Percentiles rank a stretch among this genome's conserved stretches.
Conservation (phyloP, 2,888 invertebrate genomes). For the Dicyrtomina minuta region DNA sequence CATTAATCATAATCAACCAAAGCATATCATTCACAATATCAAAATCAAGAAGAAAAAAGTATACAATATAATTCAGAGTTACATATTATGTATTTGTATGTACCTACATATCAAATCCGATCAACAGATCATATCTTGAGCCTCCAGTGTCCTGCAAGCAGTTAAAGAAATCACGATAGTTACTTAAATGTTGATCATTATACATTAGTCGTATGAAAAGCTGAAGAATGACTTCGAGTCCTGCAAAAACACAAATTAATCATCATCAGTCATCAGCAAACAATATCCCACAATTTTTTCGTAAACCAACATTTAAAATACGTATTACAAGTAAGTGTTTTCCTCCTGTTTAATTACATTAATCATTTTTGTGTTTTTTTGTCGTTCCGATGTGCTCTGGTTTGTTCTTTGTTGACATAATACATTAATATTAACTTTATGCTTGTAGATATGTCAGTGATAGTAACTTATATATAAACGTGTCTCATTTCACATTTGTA, state of each 20-base stretch:
- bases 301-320: slow-evolving; percentile 35
- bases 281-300: slow-evolving; percentile 29
- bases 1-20: too few relatives aligned
- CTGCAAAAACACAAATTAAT: slow-evolving; percentile 20
- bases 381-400: background rate
- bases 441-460: background rate
- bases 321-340: slow-evolving; percentile 32
- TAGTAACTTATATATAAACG: too few relatives aligned
- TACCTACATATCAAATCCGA: too few relatives aligned
- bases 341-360: too few relatives aligned
- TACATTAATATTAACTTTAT: background rate
- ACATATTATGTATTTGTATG: too few relatives aligned
- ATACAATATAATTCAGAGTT: too few relatives aligned
- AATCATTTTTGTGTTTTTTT: too few relatives aligned
- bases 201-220: too few relatives aligned
- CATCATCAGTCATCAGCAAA: slow-evolving; percentile 8
- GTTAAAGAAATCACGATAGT: slow-evolving; percentile 1
- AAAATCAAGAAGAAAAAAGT: too few relatives aligned
- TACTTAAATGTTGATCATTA: background rate
- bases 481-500: too few relatives aligned
- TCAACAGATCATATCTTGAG: background rate
- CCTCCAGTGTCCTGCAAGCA: slow-evolving; percentile 4
- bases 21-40: too few relatives aligned
- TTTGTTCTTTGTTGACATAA: background rate
- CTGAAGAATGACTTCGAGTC: slow-evolving; percentile 24